Conservation (phyloP, 2,113 vertebrate genomes). For the Desmodus rotundus region DNA sequence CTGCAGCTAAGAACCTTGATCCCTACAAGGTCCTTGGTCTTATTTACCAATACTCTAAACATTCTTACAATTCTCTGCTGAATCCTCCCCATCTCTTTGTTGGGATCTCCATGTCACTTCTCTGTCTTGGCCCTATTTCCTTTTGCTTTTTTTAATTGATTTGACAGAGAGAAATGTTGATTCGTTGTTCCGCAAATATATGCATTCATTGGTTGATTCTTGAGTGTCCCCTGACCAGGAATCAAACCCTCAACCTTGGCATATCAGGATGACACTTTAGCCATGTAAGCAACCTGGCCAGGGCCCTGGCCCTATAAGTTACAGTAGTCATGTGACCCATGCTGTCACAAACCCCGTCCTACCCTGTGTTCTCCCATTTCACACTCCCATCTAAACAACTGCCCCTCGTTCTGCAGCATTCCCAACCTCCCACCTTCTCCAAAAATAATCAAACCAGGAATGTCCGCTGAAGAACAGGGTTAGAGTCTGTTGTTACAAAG, state of each 20-base stretch:
- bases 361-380: background rate
- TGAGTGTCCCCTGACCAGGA: too few relatives aligned
- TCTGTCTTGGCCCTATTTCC: background rate
- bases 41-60: background rate
- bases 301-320: background rate
- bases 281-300: too few relatives aligned
- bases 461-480: background rate
- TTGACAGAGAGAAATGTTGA: too few relatives aligned
- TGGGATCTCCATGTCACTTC: background rate
- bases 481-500: background rate
- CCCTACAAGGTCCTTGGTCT: accelerated
- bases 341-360: background rate
- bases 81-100: background rate
- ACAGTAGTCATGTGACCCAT: background rate
- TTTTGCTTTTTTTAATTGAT: too few relatives aligned
- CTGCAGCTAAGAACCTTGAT: background rate
- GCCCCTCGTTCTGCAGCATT: background rate
- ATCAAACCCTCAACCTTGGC: too few relatives aligned
- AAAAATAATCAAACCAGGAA: background rate
- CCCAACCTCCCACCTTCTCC: background rate
- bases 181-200: too few relatives aligned
- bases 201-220: too few relatives aligned
- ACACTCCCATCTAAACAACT: background rate
- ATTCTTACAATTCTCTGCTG: background rate
- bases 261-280: too few relatives aligned